These are phyloP conservation scores for Holothuria leucospilota DNA, from an alignment of 53 echinoderm and acorn worm genomes.

Conservation along the genomic window DNA sequence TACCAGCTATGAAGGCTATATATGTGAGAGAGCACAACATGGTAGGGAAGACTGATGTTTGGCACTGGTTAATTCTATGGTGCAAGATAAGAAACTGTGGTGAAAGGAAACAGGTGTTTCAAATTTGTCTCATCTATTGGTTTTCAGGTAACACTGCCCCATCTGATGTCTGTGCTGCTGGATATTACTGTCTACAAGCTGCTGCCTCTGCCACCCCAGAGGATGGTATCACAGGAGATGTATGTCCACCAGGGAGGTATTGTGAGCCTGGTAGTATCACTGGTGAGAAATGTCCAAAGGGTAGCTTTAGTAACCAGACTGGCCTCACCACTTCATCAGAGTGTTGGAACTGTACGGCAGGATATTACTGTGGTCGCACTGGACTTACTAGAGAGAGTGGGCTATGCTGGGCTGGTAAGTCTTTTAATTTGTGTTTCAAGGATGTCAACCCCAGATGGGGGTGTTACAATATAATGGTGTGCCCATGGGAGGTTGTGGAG, in stretches of 20 bases:
- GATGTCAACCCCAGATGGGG: no score
- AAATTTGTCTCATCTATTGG: neutral
- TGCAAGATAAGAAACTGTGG: no score
- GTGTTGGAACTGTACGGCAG: constrained; percentile 93
- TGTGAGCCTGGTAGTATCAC: constrained; percentile 82
- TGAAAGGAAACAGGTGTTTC: no score
- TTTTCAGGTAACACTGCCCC: constrained; percentile 78
- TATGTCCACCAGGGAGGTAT: constrained; percentile 89
- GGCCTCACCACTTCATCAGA: constrained; percentile 69
- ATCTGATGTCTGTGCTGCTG: constrained; percentile 80
- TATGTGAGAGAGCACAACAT: no score
- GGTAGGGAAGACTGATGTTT: no score
- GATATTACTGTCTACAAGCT: constrained; percentile 80
- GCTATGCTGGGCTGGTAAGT: constrained; percentile 74
- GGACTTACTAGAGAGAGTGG: constrained; percentile 82
- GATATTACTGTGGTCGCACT: constrained; percentile 84
- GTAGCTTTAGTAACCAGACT: constrained; percentile 83
- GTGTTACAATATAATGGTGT: no score
- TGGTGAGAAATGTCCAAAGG: constrained; percentile 87
- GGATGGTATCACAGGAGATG: constrained; percentile 79
- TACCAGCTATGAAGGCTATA: no score
- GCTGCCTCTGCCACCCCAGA: constrained; percentile 72
- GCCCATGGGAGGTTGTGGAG: no score
- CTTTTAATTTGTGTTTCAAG: neutral
- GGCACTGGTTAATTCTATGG: no score